Evolutionary conservation across 2,113 vertebrate genomes (phyloP).

Genomic region (Syrrhaptes paradoxus): DNA sequence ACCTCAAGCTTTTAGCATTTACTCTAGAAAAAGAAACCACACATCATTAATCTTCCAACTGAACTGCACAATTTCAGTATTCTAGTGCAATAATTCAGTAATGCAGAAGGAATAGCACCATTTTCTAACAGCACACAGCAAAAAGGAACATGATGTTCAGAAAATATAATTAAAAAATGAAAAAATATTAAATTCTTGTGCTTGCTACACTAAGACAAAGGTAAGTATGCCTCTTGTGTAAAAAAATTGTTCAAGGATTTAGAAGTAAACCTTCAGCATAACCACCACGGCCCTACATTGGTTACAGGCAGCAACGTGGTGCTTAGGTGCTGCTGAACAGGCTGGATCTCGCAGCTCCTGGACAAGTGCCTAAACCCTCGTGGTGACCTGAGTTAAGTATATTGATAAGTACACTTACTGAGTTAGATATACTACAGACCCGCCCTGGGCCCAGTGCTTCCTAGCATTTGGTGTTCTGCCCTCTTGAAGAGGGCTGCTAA

Average conservation of each 20-base stretch:
- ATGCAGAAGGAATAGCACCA: background rate
- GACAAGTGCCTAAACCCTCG: background rate
- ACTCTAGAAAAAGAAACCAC: background rate
- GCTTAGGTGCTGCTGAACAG: background rate
- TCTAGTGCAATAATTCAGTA: background rate
- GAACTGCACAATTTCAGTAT: background rate
- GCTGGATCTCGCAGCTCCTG: background rate
- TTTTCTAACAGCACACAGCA: background rate
- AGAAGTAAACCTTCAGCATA: background rate
- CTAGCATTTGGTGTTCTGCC: background rate
- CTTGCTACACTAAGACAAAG: background rate
- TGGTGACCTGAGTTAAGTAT: background rate
- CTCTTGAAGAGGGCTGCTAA: background rate
- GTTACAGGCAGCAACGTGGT: background rate
- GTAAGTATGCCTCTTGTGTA: background rate
- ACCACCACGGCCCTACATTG: background rate
- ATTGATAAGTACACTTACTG: background rate
- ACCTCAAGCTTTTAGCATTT: slow-evolving; percentile 3
- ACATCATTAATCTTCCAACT: background rate
- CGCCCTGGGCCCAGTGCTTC: background rate
- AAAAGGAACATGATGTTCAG: background rate
- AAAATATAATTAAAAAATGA: background rate
- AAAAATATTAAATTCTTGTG: background rate
- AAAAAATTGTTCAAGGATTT: background rate
- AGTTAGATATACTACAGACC: background rate